These are phyloP conservation scores for Pecten maximus DNA, from an alignment of 2,888 invertebrate species.

Conservation along the genomic window DNA sequence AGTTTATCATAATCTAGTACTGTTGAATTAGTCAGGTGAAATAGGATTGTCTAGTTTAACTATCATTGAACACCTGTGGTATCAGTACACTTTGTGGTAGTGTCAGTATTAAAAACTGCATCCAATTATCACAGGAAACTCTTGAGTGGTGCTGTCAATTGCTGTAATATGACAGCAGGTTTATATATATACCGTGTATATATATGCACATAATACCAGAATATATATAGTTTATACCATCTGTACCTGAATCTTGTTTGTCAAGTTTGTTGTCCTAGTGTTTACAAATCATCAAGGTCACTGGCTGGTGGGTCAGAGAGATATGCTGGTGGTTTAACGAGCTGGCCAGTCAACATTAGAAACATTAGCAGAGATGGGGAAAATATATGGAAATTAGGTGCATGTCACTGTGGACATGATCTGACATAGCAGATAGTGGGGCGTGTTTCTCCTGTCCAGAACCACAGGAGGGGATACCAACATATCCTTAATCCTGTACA, in stretches of 20 bases:
- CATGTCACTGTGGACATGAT: conserved; percentile 20
- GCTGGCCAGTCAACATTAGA: background rate
- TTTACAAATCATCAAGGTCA: background rate
- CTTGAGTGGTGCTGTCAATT: no score
- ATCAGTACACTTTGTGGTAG: no score
- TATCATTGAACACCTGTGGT: no score
- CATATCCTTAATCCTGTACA: background rate
- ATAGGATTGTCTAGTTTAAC: no score
- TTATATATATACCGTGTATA: no score
- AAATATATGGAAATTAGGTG: conserved; percentile 23
- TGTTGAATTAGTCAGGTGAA: no score
- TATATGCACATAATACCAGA: no score
- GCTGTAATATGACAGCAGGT: no score
- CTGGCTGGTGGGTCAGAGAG: background rate
- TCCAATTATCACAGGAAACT: no score
- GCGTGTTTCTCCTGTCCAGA: background rate
- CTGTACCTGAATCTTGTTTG: background rate
- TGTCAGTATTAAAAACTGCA: no score
- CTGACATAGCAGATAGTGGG: background rate
- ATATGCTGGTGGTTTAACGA: background rate
- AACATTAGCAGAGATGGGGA: background rate
- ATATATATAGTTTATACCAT: no score
- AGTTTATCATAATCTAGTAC: no score
- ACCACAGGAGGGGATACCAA: background rate
- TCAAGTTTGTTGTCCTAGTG: background rate